Percentiles rank a stretch among this genome's conserved stretches.
phyloP scores from a whole-genome alignment of 1,140 invertebrate genomes.

The Danaus melanippus region DNA sequence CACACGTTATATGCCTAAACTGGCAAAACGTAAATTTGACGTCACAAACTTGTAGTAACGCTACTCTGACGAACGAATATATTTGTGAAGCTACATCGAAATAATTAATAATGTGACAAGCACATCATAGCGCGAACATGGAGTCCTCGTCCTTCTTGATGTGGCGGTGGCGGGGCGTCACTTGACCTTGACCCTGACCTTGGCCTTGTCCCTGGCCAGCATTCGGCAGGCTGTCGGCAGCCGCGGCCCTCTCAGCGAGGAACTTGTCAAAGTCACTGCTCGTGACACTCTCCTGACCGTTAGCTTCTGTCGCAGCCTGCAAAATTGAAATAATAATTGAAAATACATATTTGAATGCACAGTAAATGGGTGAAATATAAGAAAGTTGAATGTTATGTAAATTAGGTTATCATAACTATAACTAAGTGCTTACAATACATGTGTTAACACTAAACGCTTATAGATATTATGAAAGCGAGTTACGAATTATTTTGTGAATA shows the following conservation, averaged over 20 bases:
- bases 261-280: conserved; percentile 95
- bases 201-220: conserved; percentile 19
- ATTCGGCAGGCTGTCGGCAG: conserved; percentile 79
- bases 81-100: too few relatives aligned
- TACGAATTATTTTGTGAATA: too few relatives aligned
- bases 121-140: conserved; percentile 63
- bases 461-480: too few relatives aligned
- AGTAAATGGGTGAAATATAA: conserved; percentile 10
- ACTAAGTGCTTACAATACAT: too few relatives aligned
- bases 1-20: too few relatives aligned
- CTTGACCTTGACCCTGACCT: not conserved
- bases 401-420: too few relatives aligned
- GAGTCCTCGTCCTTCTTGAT: conserved; percentile 64
- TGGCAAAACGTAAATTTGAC: too few relatives aligned
- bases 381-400: conserved; percentile 17
- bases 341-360: conserved; percentile 1
- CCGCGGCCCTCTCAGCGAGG: conserved; percentile 89
- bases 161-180: conserved; percentile 42
- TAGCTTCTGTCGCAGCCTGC: conserved; percentile 47
- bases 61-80: too few relatives aligned
- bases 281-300: conserved; percentile 80
- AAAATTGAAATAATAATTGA: not conserved
- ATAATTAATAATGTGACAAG: not conserved
- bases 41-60: too few relatives aligned
- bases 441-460: too few relatives aligned